Evolutionary conservation across 1,140 invertebrate genomes (phyloP).

Genomic region (Cotesia chilonis): DNA sequence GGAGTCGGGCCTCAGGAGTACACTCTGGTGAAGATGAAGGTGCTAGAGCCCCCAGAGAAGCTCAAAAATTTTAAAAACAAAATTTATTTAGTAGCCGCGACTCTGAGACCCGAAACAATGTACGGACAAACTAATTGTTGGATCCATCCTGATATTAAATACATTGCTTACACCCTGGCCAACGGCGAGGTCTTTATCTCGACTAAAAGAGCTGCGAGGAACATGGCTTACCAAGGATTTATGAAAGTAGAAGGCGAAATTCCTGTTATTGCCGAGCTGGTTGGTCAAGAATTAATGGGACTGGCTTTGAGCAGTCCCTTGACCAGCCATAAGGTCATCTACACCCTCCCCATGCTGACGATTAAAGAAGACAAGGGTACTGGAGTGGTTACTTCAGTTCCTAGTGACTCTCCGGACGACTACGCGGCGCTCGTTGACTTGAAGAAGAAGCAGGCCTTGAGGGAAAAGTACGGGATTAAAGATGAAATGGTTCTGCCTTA

Average conservation of each 20-base stretch:
- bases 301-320: slow-evolving; percentile 84
- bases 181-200: slow-evolving; percentile 83
- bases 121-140: slow-evolving; percentile 99
- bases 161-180: slow-evolving; percentile 83
- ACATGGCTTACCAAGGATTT: slow-evolving; percentile 97
- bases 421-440: slow-evolving; percentile 94
- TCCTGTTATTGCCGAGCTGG: slow-evolving; percentile 74
- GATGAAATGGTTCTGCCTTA: slow-evolving; percentile 94
- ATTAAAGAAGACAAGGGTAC: slow-evolving; percentile 99
- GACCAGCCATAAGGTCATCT: slow-evolving; percentile 83
- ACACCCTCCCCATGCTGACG: slow-evolving; percentile 96
- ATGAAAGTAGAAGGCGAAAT: slow-evolving; percentile 83
- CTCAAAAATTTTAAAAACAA: slow-evolving; percentile 70
- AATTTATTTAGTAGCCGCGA: slow-evolving; percentile 95
- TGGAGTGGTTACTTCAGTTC: slow-evolving; percentile 97
- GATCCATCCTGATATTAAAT: slow-evolving; percentile 94
- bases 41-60: slow-evolving; percentile 79
- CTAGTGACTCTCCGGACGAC: slow-evolving; percentile 98
- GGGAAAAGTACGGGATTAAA: slow-evolving; percentile 91
- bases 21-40: slow-evolving; percentile 94
- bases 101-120: slow-evolving; percentile 98
- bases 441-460: slow-evolving; percentile 92
- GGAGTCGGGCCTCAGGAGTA: slow-evolving; percentile 98
- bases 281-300: slow-evolving; percentile 84
- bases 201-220: slow-evolving; percentile 86